Evolutionary conservation across 2,888 invertebrate species (phyloP).

Genomic region (Tetragnatha montana): DNA sequence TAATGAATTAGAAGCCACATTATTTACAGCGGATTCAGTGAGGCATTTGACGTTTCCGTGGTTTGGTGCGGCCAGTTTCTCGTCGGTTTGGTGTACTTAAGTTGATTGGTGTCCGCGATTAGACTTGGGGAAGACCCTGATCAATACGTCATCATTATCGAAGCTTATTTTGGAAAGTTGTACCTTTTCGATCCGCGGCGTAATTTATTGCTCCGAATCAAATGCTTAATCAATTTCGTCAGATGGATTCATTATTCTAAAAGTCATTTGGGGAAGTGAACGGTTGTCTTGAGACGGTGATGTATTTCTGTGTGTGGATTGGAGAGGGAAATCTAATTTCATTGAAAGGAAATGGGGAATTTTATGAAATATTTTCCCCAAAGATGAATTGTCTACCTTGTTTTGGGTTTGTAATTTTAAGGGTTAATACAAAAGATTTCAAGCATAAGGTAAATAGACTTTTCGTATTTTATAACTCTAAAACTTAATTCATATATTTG

Average conservation of each 20-base stretch:
- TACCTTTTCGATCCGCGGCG: conserved; percentile 12
- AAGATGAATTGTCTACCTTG: too few relatives aligned
- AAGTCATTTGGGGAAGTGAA: neutral
- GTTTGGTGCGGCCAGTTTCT: conserved; percentile 31
- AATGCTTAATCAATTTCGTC: conserved; percentile 36
- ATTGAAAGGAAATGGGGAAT: conserved; percentile 16
- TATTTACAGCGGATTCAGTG: conserved; percentile 60
- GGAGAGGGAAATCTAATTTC: conserved; percentile 28
- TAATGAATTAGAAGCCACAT: conserved; percentile 58
- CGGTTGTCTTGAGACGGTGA: neutral
- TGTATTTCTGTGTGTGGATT: conserved; percentile 1
- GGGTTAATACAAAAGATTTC: too few relatives aligned
- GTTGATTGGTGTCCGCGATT: conserved; percentile 61
- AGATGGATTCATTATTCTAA: conserved; percentile 39
- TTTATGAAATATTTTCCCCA: neutral
- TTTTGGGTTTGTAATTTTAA: too few relatives aligned
- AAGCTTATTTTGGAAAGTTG: conserved; percentile 43
- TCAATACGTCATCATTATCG: conserved; percentile 56
- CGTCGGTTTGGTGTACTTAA: conserved; percentile 56
- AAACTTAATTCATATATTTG: too few relatives aligned
- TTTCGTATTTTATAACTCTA: too few relatives aligned
- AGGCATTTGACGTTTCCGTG: conserved; percentile 53
- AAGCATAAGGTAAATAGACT: too few relatives aligned
- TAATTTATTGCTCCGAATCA: conserved; percentile 38
- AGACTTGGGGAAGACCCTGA: conserved; percentile 33